Evolutionary conservation across 1,140 invertebrate species (phyloP), one percentile per base, ranked within the genome.

Genomic region (Triops cancriformis): DNA sequence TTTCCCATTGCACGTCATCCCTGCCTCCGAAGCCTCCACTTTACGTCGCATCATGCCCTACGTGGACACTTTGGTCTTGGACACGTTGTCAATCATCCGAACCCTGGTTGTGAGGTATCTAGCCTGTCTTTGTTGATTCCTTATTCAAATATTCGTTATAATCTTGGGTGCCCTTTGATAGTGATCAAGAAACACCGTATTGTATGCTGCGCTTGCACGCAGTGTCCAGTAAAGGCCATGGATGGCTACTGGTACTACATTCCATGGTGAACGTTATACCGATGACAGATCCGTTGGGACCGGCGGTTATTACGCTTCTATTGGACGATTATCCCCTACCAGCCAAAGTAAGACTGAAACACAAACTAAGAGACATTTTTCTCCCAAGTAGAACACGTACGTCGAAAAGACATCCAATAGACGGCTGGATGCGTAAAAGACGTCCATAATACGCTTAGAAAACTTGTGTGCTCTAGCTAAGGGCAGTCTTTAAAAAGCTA

Each of bases 281-380:
- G 1, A 88, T 95, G 82, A 88, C 91, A 77, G 91, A 96, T 86
- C 93, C 94, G 12, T 87, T 97, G 43, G 95, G 95, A 28, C 93
- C 95, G 45, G 94, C 94, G 45, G 93, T 96, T 73, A 96, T 97
- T 80, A 94, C 93, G 5, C 87, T 97, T 74, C 85, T 98, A 18
- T 85, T 98, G 42, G 95, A 98, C 85, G 95, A 97, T 83, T 96
- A 93, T 83, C 94, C 95, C 43, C 85, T 98, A 80, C 95, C 96
- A 73, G 93, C 93, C 41, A 94, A 93, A 87, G 94, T 90, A 83
- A 79, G 76, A 75, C 26, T 51, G 27, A 43, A 75, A 27, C 23
- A n/a, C 75, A 23, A 26, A 26, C 14, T 42, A 12, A 78, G 28
- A 1, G 23, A 78, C 27, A 45, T 27, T n/a, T n/a, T n/a, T n/a